Conservation (phyloP, 2,888 invertebrate species). For the Altica lythri region DNA sequence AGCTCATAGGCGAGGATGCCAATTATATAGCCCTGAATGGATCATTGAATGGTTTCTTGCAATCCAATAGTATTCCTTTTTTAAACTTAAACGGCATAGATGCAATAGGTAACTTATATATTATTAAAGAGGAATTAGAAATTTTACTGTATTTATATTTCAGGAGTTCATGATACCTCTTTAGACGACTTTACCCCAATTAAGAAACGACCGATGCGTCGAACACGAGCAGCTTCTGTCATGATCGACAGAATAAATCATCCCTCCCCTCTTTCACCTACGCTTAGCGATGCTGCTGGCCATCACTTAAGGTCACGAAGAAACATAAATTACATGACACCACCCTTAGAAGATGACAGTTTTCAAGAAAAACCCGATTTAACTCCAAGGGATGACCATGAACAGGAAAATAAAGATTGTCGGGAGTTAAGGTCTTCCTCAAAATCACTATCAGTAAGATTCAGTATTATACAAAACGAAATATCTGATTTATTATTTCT, state of each 20-base stretch:
- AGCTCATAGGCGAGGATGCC: conserved; percentile 73
- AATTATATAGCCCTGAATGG: conserved; percentile 77
- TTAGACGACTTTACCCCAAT: conserved; percentile 40
- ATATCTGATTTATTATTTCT: conserved; percentile 4
- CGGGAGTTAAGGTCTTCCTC: conserved; percentile 51
- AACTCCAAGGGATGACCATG: conserved; percentile 30
- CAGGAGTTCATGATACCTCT: conserved; percentile 40
- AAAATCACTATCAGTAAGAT: conserved; percentile 48
- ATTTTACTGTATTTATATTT: conserved; percentile 17
- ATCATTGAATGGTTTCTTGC: conserved; percentile 62
- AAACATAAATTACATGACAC: conserved; percentile 53
- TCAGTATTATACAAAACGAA: neutral
- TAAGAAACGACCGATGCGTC: conserved; percentile 39
- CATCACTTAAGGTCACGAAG: conserved; percentile 55
- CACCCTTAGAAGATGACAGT: conserved; percentile 54
- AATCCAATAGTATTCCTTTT: conserved; percentile 72
- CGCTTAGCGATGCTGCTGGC: conserved; percentile 47
- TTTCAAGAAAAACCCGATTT: conserved; percentile 47
- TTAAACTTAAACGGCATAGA: conserved; percentile 64
- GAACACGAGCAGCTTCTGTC: conserved; percentile 38
- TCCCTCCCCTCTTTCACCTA: conserved; percentile 41
- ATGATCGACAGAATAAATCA: conserved; percentile 32
- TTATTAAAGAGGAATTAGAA: neutral
- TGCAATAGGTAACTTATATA: conserved; percentile 44
- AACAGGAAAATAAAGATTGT: conserved; percentile 40